Conservation (phyloP, 2,113 vertebrate species). For the Rhipidura dahli region DNA sequence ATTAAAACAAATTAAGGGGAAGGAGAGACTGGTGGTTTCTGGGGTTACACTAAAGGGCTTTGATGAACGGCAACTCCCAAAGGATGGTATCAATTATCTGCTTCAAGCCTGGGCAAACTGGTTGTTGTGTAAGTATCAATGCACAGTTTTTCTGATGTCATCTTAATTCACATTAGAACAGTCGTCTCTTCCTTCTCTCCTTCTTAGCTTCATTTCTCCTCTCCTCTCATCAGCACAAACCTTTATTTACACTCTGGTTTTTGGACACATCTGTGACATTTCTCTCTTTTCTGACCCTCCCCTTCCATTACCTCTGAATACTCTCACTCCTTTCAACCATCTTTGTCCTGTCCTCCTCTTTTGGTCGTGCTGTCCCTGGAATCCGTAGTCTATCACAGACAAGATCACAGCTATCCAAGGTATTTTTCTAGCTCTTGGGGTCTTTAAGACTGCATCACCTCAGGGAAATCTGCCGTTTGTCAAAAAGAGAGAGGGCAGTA, state of each 20-base stretch:
- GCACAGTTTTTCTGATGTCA: not conserved
- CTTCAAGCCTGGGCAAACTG: not conserved
- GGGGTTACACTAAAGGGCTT: not conserved
- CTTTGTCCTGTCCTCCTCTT: not conserved
- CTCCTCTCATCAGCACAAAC: not conserved
- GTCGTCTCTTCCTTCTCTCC: not conserved
- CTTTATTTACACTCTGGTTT: not conserved
- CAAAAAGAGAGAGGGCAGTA: not conserved
- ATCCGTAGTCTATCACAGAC: not conserved
- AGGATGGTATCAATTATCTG: constrained; percentile 9
- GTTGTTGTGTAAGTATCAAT: constrained; percentile 21
- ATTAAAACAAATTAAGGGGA: constrained; percentile 9
- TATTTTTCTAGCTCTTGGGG: not conserved
- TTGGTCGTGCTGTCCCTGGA: not conserved
- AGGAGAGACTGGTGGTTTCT: not conserved
- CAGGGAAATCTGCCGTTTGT: not conserved
- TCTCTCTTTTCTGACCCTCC: not conserved
- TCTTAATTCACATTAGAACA: not conserved
- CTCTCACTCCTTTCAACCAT: not conserved
- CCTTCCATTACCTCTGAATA: not conserved
- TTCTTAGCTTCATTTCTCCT: not conserved
- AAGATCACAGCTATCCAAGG: not conserved
- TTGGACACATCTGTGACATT: not conserved
- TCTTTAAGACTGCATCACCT: not conserved
- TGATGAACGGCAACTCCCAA: not conserved